Evolutionary conservation across 2,888 invertebrate genomes (phyloP).

Genomic region (Eledona agricola): DNA sequence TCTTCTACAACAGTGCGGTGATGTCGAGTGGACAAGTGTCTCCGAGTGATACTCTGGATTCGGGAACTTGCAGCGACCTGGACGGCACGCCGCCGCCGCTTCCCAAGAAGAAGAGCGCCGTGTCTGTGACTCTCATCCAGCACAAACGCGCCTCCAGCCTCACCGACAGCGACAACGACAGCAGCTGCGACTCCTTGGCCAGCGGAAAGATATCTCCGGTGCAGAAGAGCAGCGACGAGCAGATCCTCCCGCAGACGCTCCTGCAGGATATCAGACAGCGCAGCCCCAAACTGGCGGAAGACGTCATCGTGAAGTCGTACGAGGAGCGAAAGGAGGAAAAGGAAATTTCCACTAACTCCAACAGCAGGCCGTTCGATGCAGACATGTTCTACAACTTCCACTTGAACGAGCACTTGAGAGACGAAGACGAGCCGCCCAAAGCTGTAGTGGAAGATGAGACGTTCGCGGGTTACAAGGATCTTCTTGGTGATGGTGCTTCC

Average conservation of each 20-base stretch:
- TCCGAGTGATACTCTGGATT: conserved; percentile 83
- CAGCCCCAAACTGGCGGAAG: conserved; percentile 62
- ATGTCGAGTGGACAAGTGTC: conserved; percentile 86
- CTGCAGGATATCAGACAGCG: conserved; percentile 76
- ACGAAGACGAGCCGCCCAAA: conserved; percentile 60
- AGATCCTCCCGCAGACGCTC: conserved; percentile 71
- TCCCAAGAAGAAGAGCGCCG: conserved; percentile 68
- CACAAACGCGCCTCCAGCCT: conserved; percentile 63
- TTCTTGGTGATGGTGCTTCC: conserved; percentile 70
- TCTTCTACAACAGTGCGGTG: conserved; percentile 69
- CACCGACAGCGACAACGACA: conserved; percentile 77
- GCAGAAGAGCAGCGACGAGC: conserved; percentile 15
- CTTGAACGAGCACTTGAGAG: conserved; percentile 75
- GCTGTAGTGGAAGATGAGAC: conserved; percentile 67
- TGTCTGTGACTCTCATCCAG: conserved; percentile 68
- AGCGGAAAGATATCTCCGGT: conserved; percentile 68
- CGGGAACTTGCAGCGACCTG: conserved; percentile 85
- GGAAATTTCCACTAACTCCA: conserved; percentile 62
- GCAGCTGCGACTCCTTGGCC: conserved; percentile 84
- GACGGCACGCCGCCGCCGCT: conserved; percentile 77
- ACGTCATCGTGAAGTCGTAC: conserved; percentile 69
- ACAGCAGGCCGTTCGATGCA: conserved; percentile 72
- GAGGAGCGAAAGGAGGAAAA: conserved; percentile 70
- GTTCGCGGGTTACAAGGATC: conserved; percentile 83
- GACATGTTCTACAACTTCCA: conserved; percentile 86